Base-by-base conservation (phyloP, 1,140 invertebrate species). In the Mactra quadrangularis region DNA sequence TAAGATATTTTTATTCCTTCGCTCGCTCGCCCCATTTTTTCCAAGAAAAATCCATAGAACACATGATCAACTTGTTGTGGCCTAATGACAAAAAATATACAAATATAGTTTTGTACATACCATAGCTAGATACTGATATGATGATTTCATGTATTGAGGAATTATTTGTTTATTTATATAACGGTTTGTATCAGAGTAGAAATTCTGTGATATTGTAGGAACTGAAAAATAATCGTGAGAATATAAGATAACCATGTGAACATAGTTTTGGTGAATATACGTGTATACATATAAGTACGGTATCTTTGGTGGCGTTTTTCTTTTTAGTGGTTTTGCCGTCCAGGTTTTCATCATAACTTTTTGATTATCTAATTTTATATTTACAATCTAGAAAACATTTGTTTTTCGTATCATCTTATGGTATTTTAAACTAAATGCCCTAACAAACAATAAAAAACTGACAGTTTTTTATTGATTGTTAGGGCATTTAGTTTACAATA, bases 51-150 rank as follows among this genome's bases (percentile, higher is more conserved):
- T 9, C n/a, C 27, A 53, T 17, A 82, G 19, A n/a, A 33, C 35
- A 6, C 22, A 22, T 45, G 17, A 81, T 45, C 22, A 38, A 25
- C 57, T 33, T 19, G 38, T 17, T 4, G 55, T 25, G n/a, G 25
- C 25, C 2, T 50, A n/a, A 38, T 35, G 59, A 31, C 41, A 38
- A 31, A 29, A n/a, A 45, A 31, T 22, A 45, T 13, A 38, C 9
- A 29, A 22, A 59, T 38, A 41, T 45, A 0, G 19, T 19, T 53
- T 9, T 11, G 17, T 22, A 52, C 41, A 70, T 62, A 85, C 84
- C 84, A 85, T 85, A 17, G 47, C 41, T 9, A 82, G 62, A 41
- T 74, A 85, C 31, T 75, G 59, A 55, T 82, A 82, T 29, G 77
- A 77, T 62, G 72, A 71, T 6, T 68, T 35, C 22, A 82, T 33